These are phyloP conservation scores for Drosophila eugracilis DNA, from an alignment of 1,140 invertebrate species.

Conservation along the genomic window DNA sequence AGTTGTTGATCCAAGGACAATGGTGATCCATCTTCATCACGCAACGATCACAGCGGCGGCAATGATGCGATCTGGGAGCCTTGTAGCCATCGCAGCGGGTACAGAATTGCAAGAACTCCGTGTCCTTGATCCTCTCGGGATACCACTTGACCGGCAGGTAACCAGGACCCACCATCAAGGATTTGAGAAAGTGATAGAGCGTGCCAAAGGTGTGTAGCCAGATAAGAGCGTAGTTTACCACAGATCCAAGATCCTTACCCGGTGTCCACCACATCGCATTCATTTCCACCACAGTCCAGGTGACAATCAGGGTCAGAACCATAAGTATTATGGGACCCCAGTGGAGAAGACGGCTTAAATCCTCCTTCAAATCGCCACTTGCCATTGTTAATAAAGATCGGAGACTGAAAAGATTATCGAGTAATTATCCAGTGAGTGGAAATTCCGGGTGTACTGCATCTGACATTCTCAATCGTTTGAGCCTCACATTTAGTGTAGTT, in stretches of 20 bases:
- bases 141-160: constrained; percentile 37
- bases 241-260: not conserved
- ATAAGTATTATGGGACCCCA: constrained; percentile 47
- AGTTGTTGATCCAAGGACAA: constrained; percentile 89
- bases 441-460: not conserved
- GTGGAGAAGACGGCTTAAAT: constrained; percentile 41
- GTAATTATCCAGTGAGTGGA: not conserved
- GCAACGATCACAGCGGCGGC: constrained; percentile 96
- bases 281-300: constrained; percentile 13
- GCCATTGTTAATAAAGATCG: not conserved
- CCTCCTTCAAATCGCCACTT: not conserved
- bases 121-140: constrained; percentile 2
- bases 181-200: constrained; percentile 25
- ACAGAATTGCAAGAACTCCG: constrained; percentile 92
- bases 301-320: not conserved
- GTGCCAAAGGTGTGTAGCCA: constrained; percentile 27
- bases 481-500: constrained; percentile 3
- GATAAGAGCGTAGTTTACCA: constrained; percentile 20
- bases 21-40: constrained; percentile 99
- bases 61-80: constrained; percentile 97
- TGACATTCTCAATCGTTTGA: not conserved
- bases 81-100: constrained; percentile 95
- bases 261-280: constrained; percentile 53
- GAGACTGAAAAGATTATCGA: not conserved
- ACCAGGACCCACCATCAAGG: constrained; percentile 48